Conservation (phyloP, 1,140 invertebrate genomes). For the Temnothorax curvispinosus region DNA sequence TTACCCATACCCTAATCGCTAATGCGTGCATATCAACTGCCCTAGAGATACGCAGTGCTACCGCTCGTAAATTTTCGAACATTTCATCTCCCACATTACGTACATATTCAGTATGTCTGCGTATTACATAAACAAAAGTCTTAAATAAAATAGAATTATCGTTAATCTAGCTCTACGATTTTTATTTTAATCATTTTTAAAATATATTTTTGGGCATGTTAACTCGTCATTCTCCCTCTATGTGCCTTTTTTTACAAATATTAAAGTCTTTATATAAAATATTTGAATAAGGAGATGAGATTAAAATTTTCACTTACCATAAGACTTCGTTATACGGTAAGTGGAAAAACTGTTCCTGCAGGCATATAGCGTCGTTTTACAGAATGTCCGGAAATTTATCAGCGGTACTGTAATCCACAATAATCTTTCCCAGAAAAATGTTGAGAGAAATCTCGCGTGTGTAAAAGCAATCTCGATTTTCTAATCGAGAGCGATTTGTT, state of each 20-base stretch:
- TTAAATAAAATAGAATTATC: background rate
- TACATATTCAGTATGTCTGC: conserved; percentile 1
- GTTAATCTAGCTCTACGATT: background rate
- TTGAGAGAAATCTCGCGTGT: background rate
- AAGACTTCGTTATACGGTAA: background rate
- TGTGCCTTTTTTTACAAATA: background rate
- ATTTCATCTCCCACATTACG: background rate
- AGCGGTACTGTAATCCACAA: background rate
- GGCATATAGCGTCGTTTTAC: background rate
- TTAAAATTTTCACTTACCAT: background rate
- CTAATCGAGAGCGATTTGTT: conserved; percentile 23
- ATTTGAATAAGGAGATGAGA: background rate
- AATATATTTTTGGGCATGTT: background rate
- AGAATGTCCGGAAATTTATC: conserved; percentile 19
- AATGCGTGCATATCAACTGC: background rate
- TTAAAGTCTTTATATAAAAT: conserved; percentile 14
- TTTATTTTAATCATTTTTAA: conserved; percentile 18
- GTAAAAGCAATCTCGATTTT: conserved; percentile 10
- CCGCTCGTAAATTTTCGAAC: conserved; percentile 31
- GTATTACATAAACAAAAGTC: background rate
- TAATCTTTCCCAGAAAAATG: background rate
- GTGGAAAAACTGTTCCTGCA: background rate
- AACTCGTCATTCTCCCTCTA: background rate
- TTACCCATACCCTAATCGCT: background rate
- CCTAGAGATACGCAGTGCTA: background rate